Evolutionary conservation across 2,888 invertebrate species (phyloP).

Genomic region (Drosophila anomelani): DNA sequence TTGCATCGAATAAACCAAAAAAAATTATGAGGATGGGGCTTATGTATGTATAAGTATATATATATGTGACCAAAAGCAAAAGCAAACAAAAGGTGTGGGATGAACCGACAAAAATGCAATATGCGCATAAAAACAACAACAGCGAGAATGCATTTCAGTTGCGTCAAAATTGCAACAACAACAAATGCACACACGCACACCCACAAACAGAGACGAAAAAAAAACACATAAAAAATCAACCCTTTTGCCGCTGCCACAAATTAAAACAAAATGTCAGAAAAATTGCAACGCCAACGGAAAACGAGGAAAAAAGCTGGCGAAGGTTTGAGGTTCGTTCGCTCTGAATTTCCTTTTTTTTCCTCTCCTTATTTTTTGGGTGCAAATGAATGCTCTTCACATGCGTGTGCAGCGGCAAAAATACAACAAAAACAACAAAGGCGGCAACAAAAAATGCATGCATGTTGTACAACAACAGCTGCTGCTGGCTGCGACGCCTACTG

Average conservation of each 20-base stretch:
- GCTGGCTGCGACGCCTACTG: slow-evolving; percentile 31
- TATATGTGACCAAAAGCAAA: slow-evolving; percentile 14
- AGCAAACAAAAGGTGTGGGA: slow-evolving; percentile 72
- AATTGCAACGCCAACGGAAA: slow-evolving; percentile 55
- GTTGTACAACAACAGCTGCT: slow-evolving; percentile 39
- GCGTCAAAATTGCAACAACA: slow-evolving; percentile 70
- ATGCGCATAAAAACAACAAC: slow-evolving; percentile 68
- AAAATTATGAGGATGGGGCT: background rate
- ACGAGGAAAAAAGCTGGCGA: slow-evolving; percentile 23
- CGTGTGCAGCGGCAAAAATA: slow-evolving; percentile 52
- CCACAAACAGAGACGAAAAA: slow-evolving; percentile 28
- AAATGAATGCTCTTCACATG: slow-evolving; percentile 75
- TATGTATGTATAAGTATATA: background rate
- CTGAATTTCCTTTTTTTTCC: slow-evolving; percentile 1
- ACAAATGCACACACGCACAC: slow-evolving; percentile 24
- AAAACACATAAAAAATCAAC: slow-evolving; percentile 69
- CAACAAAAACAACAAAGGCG: slow-evolving; percentile 63
- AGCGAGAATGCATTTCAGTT: slow-evolving; percentile 50
- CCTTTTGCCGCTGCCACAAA: slow-evolving; percentile 75
- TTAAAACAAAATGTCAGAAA: slow-evolving; percentile 82
- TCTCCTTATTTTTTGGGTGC: slow-evolving; percentile 52
- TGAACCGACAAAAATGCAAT: slow-evolving; percentile 76
- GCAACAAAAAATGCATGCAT: slow-evolving; percentile 37
- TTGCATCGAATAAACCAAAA: slow-evolving; percentile 11
- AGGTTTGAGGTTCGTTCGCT: slow-evolving; percentile 33